phyloP scores from a whole-genome alignment of 2,113 vertebrate species.

The Sceloporus undulatus region DNA sequence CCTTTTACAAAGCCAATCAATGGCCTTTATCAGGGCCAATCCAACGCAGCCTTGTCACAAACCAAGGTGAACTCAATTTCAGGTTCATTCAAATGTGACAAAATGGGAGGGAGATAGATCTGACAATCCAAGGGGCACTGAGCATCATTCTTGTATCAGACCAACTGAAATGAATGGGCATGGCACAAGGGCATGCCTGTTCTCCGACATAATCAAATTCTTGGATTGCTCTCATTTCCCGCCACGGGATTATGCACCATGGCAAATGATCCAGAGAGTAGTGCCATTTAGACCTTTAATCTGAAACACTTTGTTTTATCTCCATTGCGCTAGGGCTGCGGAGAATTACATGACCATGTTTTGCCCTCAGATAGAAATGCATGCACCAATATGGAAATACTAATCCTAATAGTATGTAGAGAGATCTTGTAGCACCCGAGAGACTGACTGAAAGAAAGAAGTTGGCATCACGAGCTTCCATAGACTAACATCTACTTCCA shows the following conservation, averaged over 20 bases:
- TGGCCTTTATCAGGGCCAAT: constrained; percentile 3
- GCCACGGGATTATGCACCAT: neutral
- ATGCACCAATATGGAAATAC: too few species aligned
- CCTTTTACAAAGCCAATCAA: too few species aligned
- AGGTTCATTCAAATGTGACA: neutral
- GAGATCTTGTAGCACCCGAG: too few species aligned
- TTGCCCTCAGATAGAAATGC: too few species aligned
- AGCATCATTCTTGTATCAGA: neutral
- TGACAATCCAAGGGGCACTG: neutral
- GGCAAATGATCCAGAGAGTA: neutral
- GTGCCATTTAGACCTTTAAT: neutral
- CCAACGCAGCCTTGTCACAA: constrained; percentile 16
- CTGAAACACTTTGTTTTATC: neutral
- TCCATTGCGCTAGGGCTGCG: neutral
- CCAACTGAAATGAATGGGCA: neutral
- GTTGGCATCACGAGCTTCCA: too few species aligned
- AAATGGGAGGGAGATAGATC: neutral
- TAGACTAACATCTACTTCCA: too few species aligned
- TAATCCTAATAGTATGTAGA: too few species aligned
- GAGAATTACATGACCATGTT: too few species aligned
- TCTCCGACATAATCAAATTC: too few species aligned
- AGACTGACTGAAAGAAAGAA: too few species aligned
- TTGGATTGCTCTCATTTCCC: neutral
- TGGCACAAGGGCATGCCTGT: neutral
- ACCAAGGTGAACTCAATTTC: constrained; percentile 41